Evolutionary conservation across 2,797 vertebrate species (phyloP).

Genomic region (Pangasius sanitwongsei): DNA sequence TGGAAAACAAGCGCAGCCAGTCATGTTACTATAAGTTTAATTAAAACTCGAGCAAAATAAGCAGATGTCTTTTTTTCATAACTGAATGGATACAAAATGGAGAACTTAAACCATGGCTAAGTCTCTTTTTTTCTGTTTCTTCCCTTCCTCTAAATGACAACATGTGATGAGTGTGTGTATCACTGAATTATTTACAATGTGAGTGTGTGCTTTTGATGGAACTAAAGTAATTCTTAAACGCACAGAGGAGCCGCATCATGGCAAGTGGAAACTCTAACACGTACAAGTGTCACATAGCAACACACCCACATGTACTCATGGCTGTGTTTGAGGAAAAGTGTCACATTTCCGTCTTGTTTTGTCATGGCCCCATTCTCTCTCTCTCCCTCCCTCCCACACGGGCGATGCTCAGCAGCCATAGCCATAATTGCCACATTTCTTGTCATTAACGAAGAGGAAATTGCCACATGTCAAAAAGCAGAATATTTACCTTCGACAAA

Average conservation of each 20-base stretch:
- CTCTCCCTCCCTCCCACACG: conserved; percentile 51
- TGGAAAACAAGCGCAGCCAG: neutral
- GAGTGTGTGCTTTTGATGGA: conserved; percentile 21
- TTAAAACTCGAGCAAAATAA: conserved; percentile 75
- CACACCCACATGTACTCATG: conserved; percentile 34
- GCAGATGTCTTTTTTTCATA: conserved; percentile 63
- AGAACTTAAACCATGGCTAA: neutral
- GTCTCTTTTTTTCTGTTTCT: neutral
- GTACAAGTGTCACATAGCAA: conserved; percentile 37
- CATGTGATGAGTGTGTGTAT: neutral
- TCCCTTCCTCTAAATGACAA: neutral
- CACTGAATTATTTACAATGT: neutral
- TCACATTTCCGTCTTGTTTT: conserved; percentile 23
- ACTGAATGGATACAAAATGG: neutral
- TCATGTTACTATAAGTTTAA: conserved; percentile 52
- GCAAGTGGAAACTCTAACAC: conserved; percentile 41
- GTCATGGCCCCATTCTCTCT: conserved; percentile 15
- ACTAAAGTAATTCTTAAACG: conserved; percentile 10
- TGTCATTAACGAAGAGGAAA: conserved; percentile 87
- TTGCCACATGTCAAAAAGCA: conserved; percentile 83
- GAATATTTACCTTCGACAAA: conserved; percentile 53
- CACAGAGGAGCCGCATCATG: neutral
- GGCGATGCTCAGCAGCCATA: conserved; percentile 78
- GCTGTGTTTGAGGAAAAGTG: conserved; percentile 18
- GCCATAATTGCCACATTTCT: conserved; percentile 93